Evolutionary conservation across 2,888 invertebrate species (phyloP), one percentile per base, ranked within the genome.

Genomic region (Dasysyrphus albostriatus): DNA sequence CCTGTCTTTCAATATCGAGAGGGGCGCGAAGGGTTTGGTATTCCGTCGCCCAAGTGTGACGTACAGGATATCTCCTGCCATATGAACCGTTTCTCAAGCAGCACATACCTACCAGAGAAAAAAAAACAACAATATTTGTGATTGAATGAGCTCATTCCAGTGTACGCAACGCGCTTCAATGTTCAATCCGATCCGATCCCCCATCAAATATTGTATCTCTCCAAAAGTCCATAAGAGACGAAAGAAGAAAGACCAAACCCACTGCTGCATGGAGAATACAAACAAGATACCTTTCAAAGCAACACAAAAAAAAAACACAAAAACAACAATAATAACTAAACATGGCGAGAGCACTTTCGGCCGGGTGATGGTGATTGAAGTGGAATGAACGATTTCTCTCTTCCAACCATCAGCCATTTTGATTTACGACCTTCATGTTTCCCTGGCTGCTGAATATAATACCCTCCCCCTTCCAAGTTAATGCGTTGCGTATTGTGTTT

Each of bases 391-490:
- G 89, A 89, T 89, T 89, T 88, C 89, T 80, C 88, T 89, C 88
- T 88, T 67, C 65, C 83, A 89, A 88, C 90, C 90, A 91, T 91
- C 92, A 92, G 92, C 92, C 92, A 92, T 92, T 92, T 92, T 92
- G 92, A 92, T 92, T 92, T 92, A 92, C 91, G 91, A 90, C 89
- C 88, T 88, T 89, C 88, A 88, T 84, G 80, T 84, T 82, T 83
- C 74, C 88, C 83, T 74, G 77, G 76, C 83, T 88, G 87, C 88
- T 87, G 84, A 85, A 81, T 85, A 51, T 70, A 83, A 75, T 72
- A 72, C 87, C 87, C 83, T 83, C 78, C 87, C 67, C 67, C 67
- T 67, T 67, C 65, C 42, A 51, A 49, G 58, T 70, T 24, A 59
- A 56, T 59, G 77, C 70, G 51, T 73, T 67, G 16, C 59, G 49